Base-by-base conservation (phyloP, 2,797 vertebrate species). In the Neosilurus mollespiculum region DNA sequence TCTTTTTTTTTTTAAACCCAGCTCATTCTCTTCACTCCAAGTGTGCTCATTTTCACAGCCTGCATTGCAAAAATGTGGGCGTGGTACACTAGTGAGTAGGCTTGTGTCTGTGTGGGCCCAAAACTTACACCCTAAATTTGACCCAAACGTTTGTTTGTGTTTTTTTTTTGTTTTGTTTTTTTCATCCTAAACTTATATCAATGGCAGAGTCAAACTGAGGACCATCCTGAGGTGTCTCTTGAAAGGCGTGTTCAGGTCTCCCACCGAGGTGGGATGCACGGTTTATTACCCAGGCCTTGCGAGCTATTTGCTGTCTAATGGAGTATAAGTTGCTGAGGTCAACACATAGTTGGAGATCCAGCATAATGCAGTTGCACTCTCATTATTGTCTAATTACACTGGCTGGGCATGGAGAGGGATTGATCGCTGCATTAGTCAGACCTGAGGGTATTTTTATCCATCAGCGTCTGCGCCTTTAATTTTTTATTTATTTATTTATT, bases 311-410 rank as follows among this genome's bases (percentile, higher is more conserved):
- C 93, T 95, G 92, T 94, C 88, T 94, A 95, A 93, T 91, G 88
- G 92, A 94, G 91, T 91, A 93, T 88, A 95, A 94, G 92, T 93
- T 94, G 91, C 90, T 94, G 92, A 95, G 92, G 91, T 96, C 94
- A 95, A 93, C 93, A 90, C 92, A 90, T 91, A 94, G 91, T 93
- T 89, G 90, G 90, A 94, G 92, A 92, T 89, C 91, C 91, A 93
- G 89, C 90, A 89, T 92, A 93, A 92, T 93, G 92, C 90, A 91
- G 88, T 81, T 75, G 86, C 88, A 89, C 84, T 92, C 90, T 95
- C 93, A 92, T 95, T 94, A 94, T 91, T 93, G 90, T 94, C 93
- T 96, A 94, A 96, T 95, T 95, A 92, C 85, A 94, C 93, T 89
- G 87, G 92, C 94, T 93, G 93, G 91, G 93, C 91, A 93, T 94